Evolutionary conservation across 2,888 invertebrate genomes (phyloP), one percentile per base, ranked within the genome.

Genomic region (Drosophila fulvimacula): DNA sequence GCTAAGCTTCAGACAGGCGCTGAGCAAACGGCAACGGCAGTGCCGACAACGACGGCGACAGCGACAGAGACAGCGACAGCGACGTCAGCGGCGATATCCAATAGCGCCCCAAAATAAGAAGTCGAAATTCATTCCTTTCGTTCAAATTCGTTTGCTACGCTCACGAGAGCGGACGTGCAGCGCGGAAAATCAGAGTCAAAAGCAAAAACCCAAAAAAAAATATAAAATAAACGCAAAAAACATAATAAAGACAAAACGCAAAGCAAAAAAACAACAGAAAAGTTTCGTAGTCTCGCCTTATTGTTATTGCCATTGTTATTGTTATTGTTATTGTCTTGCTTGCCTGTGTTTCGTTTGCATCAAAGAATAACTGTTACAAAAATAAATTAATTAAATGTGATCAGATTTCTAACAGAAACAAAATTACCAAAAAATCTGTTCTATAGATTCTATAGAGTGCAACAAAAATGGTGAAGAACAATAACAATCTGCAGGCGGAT

Each of bases 91-190:
- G 66, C 80, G 56, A 63, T 74, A 85, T 74, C 89, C 84, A 90
- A 89, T 84, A 87, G 89, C 88, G 90, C 84, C 89, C 89, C 88
- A 80, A 87, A 87, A 87, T 90, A 89, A 87, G 90, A 87, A 89
- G 89, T 90, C 89, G 88, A 77, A 80, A 74, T 84, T 89, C 86
- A 82, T 88, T 88, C 81, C 85, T 87, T 90, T 78, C 82, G 89
- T 86, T 86, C 85, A 86, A 86, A 86, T 87, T 89, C 90, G 90
- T 91, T 91, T 83, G 79, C 79, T 90, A 76, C 81, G 90, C 91
- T 92, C 91, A 87, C 84, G 91, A 79, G 91, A 92, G 92, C 91
- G 90, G 92, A 91, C 91, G 92, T 92, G 87, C 76, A 81, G 76
- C 82, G 88, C 91, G 90, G 79, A 81, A 83, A 90, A 82, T 76